A percentile compares a stretch with the other conserved stretches of the same genome.
Evolutionary conservation across 2,113 vertebrate species (phyloP).

Genomic region (Bagarius yarrelli): DNA sequence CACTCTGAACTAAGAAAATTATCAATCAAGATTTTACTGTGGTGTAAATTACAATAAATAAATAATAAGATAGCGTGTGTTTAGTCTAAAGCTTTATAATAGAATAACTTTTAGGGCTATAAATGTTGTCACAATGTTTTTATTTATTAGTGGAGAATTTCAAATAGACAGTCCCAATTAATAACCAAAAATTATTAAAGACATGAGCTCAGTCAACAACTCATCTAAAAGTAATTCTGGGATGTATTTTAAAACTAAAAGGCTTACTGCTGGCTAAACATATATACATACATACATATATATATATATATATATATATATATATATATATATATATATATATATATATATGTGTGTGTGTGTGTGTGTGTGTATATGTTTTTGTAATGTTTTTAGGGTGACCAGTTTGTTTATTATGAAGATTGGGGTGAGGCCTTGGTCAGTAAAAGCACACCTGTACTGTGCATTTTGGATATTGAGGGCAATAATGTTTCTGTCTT

Average conservation of each 20-base stretch:
- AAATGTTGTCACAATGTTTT: not conserved
- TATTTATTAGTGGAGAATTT: not conserved
- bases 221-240: not conserved
- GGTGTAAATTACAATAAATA: not conserved
- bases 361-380: constrained; percentile 35
- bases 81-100: not conserved
- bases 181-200: not conserved
- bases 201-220: not conserved
- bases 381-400: constrained; percentile 67
- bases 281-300: no score
- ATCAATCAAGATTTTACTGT: not conserved
- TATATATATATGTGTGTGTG: not conserved
- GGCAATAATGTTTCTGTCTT: constrained; percentile 81
- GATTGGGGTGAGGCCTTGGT: constrained; percentile 89
- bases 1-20: no score
- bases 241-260: not conserved
- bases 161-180: not conserved
- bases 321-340: no score
- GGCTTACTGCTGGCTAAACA: not conserved
- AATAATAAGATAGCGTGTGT: not conserved
- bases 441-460: constrained; percentile 76
- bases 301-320: no score
- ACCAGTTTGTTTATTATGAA: constrained; percentile 84
- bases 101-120: not conserved
- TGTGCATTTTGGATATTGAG: constrained; percentile 86